Percentiles rank a stretch among this genome's conserved stretches.
These are phyloP conservation scores for Hirudo medicinalis DNA, from an alignment of 1,140 invertebrate species.

Conservation along the genomic window DNA sequence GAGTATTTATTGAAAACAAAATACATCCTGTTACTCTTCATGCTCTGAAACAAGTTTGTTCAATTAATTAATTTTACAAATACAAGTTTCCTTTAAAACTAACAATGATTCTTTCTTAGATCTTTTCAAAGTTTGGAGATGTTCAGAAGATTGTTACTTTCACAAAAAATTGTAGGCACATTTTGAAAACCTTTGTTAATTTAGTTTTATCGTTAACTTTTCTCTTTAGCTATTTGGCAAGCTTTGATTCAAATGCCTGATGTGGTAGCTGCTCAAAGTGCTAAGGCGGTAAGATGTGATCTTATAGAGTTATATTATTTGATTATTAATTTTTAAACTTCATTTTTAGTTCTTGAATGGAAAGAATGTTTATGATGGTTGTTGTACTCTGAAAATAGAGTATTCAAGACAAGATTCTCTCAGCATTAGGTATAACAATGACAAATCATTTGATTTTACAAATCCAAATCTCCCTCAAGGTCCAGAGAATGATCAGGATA, in stretches of 20 bases:
- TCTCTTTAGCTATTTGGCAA: constrained; percentile 9
- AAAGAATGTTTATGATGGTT: constrained; percentile 11
- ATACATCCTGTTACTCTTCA: constrained; percentile 10
- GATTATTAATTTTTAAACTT: constrained; percentile 3
- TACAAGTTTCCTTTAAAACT: neutral
- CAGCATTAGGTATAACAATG: neutral
- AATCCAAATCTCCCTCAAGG: constrained; percentile 7
- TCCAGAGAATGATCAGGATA: neutral
- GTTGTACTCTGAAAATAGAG: constrained; percentile 8
- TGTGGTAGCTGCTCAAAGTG: neutral
- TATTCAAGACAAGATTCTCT: neutral
- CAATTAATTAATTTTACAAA: neutral
- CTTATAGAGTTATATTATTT: neutral
- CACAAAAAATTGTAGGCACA: neutral
- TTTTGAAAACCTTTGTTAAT: neutral
- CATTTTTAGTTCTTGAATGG: neutral
- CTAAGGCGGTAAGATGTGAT: constrained; percentile 1
- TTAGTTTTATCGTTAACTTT: neutral
- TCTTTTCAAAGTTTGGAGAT: constrained; percentile 5
- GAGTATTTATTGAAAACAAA: constrained; percentile 11
- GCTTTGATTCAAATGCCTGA: neutral
- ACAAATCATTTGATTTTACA: constrained; percentile 11
- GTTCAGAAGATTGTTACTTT: constrained; percentile 5
- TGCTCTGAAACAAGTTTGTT: constrained; percentile 10
- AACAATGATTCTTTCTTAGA: neutral